Conservation (phyloP, 2,797 vertebrate genomes). For the Sciurus carolinensis region DNA sequence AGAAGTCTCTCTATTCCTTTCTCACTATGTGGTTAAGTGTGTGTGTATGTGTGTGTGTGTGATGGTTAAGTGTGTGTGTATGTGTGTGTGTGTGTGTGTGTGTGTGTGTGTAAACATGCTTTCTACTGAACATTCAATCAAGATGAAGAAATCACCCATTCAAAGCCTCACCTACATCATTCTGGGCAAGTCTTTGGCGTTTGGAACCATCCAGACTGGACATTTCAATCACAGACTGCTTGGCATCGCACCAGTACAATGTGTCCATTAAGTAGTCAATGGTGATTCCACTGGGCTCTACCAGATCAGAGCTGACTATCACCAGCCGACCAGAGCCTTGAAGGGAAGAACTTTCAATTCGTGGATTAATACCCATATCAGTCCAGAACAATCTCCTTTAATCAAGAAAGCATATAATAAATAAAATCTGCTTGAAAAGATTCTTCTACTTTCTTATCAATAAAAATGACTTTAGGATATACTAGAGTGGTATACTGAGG, state of each 20-base stretch:
- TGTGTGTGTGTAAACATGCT: not conserved
- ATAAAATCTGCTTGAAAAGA: slow-evolving; percentile 58
- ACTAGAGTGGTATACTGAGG: not conserved
- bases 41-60: not conserved
- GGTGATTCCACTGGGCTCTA: slow-evolving; percentile 94
- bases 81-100: not conserved
- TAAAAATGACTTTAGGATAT: not conserved
- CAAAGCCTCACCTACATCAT: slow-evolving; percentile 98
- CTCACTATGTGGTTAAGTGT: not conserved
- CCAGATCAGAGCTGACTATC: slow-evolving; percentile 90
- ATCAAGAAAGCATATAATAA: slow-evolving; percentile 84
- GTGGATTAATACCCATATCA: slow-evolving; percentile 91
- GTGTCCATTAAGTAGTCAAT: slow-evolving; percentile 93
- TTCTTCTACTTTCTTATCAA: slow-evolving; percentile 32
- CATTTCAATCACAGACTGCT: slow-evolving; percentile 91
- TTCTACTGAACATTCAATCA: not conserved
- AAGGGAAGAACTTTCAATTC: slow-evolving; percentile 93
- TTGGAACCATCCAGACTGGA: slow-evolving; percentile 94
- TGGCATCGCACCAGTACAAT: slow-evolving; percentile 96
- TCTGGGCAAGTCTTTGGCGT: slow-evolving; percentile 92
- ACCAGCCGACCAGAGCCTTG: slow-evolving; percentile 90
- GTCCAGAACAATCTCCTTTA: slow-evolving; percentile 98
- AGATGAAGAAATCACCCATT: slow-evolving; percentile 74
- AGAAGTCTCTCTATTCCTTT: not conserved
- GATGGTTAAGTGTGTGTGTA: not conserved